Conservation (phyloP, 2,113 vertebrate species). For the Opisthocomus hoazin region DNA sequence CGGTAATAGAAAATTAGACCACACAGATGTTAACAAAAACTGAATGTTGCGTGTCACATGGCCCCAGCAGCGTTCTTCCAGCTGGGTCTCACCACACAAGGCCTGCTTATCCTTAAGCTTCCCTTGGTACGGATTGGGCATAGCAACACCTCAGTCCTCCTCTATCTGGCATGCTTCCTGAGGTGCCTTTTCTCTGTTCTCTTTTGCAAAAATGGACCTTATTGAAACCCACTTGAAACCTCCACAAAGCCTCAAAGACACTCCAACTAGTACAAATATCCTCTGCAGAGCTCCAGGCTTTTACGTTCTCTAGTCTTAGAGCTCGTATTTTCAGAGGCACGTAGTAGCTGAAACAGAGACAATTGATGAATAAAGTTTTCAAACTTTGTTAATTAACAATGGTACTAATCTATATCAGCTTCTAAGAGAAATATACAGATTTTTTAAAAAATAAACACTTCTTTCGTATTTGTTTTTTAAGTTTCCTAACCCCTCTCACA, state of each 20-base stretch:
- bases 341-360: not conserved
- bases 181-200: not conserved
- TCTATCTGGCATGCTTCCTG: not conserved
- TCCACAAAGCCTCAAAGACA: not conserved
- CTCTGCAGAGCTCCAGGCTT: not conserved
- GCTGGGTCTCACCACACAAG: not conserved
- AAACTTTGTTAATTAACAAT: not conserved
- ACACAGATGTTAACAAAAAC: conserved; percentile 62
- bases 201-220: not conserved
- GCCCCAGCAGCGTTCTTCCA: not conserved
- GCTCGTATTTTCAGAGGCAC: not conserved
- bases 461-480: not conserved
- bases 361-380: not conserved
- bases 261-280: not conserved
- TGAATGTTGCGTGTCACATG: not conserved
- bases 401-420: not conserved
- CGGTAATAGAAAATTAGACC: conserved; percentile 72
- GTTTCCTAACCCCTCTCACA: not conserved
- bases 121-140: not conserved
- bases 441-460: not conserved
- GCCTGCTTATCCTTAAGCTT: not conserved
- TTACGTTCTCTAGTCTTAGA: not conserved
- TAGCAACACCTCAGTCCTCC: not conserved
- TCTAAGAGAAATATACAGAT: not conserved
- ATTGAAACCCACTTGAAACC: not conserved